Conservation (phyloP, 2,113 vertebrate genomes). For the Tragelaphus imberbis region DNA sequence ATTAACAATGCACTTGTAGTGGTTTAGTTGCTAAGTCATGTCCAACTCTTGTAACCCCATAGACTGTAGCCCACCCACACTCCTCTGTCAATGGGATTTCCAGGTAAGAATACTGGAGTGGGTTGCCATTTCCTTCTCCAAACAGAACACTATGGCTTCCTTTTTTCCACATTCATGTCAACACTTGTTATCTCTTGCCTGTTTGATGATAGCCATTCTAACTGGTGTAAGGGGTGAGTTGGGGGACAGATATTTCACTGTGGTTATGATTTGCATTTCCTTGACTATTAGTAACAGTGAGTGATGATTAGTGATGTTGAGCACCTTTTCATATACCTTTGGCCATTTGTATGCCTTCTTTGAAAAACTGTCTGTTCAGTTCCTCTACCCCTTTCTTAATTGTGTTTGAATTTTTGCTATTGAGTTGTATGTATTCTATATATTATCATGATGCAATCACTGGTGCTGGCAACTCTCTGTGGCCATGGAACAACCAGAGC, state of each 20-base stretch:
- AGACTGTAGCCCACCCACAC: neutral
- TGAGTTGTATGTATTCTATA: neutral
- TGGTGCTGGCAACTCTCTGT: slow-evolving; percentile 89
- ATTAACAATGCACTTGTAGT: neutral
- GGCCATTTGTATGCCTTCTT: neutral
- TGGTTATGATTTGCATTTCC: neutral
- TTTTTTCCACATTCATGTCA: neutral
- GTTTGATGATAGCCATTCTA: neutral
- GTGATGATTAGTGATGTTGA: neutral
- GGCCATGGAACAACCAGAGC: slow-evolving; percentile 86
- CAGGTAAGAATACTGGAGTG: neutral
- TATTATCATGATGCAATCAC: slow-evolving; percentile 71
- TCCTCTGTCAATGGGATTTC: neutral
- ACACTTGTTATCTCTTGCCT: neutral
- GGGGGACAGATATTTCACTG: neutral
- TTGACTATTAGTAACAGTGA: neutral
- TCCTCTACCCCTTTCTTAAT: neutral
- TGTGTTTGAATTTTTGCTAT: neutral
- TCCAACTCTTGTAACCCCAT: neutral
- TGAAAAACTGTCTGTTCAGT: neutral
- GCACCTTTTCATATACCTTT: neutral
- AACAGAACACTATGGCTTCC: neutral
- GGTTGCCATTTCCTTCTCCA: neutral
- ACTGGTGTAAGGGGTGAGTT: neutral
- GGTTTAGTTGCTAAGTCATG: neutral